A percentile compares a stretch with the other conserved stretches of the same genome.
Evolutionary conservation across 2,888 invertebrate species (phyloP).

Genomic region (Gisinianus flammeolus): DNA sequence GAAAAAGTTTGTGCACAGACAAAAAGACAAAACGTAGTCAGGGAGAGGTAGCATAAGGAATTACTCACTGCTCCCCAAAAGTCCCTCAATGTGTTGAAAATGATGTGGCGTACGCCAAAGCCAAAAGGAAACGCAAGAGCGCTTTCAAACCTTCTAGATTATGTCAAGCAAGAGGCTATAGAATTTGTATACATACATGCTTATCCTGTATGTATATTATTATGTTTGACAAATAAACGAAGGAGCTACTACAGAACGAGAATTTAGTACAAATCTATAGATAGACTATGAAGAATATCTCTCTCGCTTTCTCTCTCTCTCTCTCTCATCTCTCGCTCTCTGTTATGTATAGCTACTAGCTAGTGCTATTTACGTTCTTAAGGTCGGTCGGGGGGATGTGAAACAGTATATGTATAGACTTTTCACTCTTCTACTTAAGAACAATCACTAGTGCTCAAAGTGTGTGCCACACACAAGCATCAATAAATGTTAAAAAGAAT

Average conservation of each 20-base stretch:
- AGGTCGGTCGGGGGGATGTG: neutral
- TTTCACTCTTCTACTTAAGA: neutral
- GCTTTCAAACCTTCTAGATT: neutral
- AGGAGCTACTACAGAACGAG: neutral
- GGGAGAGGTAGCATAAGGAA: neutral
- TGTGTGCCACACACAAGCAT: conserved; percentile 16
- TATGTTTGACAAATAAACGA: conserved; percentile 11
- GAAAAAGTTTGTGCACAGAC: too few species aligned
- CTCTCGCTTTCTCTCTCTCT: too few species aligned
- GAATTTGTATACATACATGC: neutral
- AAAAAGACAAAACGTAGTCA: too few species aligned
- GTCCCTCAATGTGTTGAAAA: neutral
- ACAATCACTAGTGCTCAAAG: neutral
- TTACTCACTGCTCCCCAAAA: neutral
- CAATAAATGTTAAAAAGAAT: conserved; percentile 17
- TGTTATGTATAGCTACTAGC: too few species aligned
- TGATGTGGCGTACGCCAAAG: conserved; percentile 1
- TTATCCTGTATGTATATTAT: too few species aligned
- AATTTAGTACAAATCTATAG: neutral
- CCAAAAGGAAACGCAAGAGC: neutral
- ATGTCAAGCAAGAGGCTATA: neutral
- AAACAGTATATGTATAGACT: neutral
- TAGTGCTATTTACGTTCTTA: neutral
- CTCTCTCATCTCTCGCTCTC: too few species aligned
- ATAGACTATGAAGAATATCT: neutral